Evolutionary conservation across 2,888 invertebrate species (phyloP), one percentile per base, ranked within the genome.

Genomic region (Scaptomyza polygonia): DNA sequence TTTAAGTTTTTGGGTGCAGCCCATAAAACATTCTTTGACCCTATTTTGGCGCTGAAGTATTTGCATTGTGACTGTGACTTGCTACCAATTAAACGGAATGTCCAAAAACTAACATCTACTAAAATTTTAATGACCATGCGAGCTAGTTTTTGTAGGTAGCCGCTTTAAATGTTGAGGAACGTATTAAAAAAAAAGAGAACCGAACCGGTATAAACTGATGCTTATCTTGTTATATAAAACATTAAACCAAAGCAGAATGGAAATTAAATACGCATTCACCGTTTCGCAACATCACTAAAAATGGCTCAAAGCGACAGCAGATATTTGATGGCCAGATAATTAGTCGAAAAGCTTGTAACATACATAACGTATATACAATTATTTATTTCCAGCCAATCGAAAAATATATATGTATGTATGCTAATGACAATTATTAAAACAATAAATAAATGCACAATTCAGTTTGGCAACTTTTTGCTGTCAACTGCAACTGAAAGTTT

Each of bases 41-140:
- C 61, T 67, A 75, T 72, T 72, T 81, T 67, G 67, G 67, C 21
- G 18, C 40, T 61, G 30, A 52, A 57, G 57, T 63, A 76, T 81
- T 84, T 76, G 68, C 78, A 81, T 84, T 78, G n/a, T n/a, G n/a
- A 63, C 3, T 16, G 16, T 16, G 55, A 67, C 62, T 39, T 64
- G 69, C 69, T 64, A 64, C 69, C 54, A 64, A 67, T 62, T 51
- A 48, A 65, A 57, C 34, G 39, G 42, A 72, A 77, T 55, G 54
- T 29, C 49, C 42, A 57, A 72, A 56, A 65, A n/a, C 36, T 18
- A 27, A 57, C 42, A 32, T 42, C 43, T 34, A 51, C 25, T 30
- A 44, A 70, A 56, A 67, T 72, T 71, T 36, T 62, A 72, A 70
- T 61, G 27, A 51, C 32, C 54, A 53, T 8, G 16, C 52, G 52